Evolutionary conservation across 2,888 invertebrate genomes (phyloP).

Genomic region (Cantharis nigra): DNA sequence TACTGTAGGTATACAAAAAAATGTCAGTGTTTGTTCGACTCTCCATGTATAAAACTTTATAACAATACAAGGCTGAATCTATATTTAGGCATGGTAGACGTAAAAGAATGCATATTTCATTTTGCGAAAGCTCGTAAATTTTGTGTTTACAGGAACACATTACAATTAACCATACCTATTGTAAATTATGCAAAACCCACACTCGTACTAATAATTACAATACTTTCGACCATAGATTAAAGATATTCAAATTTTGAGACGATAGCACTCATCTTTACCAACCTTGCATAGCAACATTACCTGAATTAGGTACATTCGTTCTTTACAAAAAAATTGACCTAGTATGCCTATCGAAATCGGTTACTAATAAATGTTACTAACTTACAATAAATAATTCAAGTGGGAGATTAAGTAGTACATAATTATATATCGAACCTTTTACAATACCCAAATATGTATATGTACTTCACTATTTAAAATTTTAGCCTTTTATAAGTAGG

Average conservation of each 20-base stretch:
- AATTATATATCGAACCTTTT: not conserved
- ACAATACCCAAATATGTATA: not conserved
- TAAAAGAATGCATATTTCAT: slow-evolving; percentile 14
- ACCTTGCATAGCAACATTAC: not conserved
- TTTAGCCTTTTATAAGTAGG: not conserved
- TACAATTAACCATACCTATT: not conserved
- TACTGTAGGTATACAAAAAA: not conserved
- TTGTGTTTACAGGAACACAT: not conserved
- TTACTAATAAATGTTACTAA: not conserved
- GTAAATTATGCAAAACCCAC: not conserved
- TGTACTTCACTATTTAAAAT: not conserved
- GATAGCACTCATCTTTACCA: not conserved
- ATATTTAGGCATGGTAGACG: slow-evolving; percentile 21
- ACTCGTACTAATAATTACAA: not conserved
- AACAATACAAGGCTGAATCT: slow-evolving; percentile 19
- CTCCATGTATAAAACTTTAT: not conserved
- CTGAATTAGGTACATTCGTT: not conserved
- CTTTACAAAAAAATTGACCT: not conserved
- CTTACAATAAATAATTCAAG: not conserved
- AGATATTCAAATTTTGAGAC: not conserved
- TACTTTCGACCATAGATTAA: not conserved
- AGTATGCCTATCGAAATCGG: not conserved
- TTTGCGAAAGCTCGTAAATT: not conserved
- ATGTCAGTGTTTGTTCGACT: not conserved
- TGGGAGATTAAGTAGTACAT: not conserved